These are phyloP conservation scores for Synaphobranchus kaupii DNA, from an alignment of 2,797 vertebrate species.

Conservation along the genomic window DNA sequence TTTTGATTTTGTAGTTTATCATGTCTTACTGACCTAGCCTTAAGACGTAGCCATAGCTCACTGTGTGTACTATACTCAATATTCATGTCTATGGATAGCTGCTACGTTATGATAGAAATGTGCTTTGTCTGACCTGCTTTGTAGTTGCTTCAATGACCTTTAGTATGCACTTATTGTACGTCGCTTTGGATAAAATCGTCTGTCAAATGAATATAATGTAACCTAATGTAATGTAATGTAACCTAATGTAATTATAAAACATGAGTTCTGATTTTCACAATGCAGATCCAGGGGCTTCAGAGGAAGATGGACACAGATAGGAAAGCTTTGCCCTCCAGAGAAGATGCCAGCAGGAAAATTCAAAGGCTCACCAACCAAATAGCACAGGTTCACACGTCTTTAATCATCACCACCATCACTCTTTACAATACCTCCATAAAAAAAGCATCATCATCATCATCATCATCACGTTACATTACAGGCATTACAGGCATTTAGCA, in stretches of 20 bases:
- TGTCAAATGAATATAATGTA: not conserved
- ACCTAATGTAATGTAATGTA: not conserved
- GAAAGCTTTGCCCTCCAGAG: constrained; percentile 35
- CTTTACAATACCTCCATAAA: not conserved
- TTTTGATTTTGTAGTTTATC: no score
- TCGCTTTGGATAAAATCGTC: no score
- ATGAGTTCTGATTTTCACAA: not conserved
- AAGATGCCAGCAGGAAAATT: constrained; percentile 36
- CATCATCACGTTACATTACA: not conserved
- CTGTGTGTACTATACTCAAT: no score
- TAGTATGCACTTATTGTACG: no score
- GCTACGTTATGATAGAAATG: no score
- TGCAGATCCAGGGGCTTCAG: constrained; percentile 40
- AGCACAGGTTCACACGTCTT: constrained; percentile 4
- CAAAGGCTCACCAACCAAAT: constrained; percentile 27
- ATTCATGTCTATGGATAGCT: no score
- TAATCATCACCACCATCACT: not conserved
- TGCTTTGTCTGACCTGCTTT: no score
- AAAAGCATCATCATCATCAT: not conserved
- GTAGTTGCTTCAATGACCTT: no score
- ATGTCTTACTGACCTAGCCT: no score
- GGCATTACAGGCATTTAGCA: no score
- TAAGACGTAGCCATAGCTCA: no score
- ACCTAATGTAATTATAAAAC: not conserved
- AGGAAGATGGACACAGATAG: constrained; percentile 33